Evolutionary conservation across 1,140 invertebrate genomes (phyloP).

Genomic region (Mylabris phalerata): DNA sequence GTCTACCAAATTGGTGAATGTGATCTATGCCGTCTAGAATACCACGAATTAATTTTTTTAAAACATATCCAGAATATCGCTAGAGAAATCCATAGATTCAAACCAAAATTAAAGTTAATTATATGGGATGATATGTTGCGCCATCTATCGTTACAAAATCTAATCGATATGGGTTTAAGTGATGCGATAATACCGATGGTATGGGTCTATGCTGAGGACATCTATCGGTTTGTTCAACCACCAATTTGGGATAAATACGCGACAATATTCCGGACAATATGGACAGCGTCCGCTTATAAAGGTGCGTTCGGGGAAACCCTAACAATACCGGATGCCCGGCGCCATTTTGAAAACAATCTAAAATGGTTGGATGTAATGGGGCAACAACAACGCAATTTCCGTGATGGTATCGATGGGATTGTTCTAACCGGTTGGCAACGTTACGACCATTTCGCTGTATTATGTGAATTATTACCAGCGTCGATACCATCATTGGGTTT

Average conservation of each 20-base stretch:
- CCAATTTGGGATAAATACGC: constrained; percentile 75
- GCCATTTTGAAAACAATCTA: constrained; percentile 65
- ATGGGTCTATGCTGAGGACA: constrained; percentile 68
- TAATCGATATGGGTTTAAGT: constrained; percentile 63
- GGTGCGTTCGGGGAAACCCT: constrained; percentile 77
- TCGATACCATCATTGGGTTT: constrained; percentile 66
- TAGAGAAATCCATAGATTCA: constrained; percentile 55
- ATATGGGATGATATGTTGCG: constrained; percentile 96
- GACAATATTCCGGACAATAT: constrained; percentile 76
- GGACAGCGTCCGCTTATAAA: constrained; percentile 90
- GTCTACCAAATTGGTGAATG: constrained; percentile 80
- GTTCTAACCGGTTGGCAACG: constrained; percentile 75
- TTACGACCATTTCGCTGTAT: constrained; percentile 87
- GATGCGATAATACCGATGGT: constrained; percentile 78
- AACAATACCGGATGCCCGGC: constrained; percentile 58
- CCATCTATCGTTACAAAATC: constrained; percentile 57
- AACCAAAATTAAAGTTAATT: constrained; percentile 56
- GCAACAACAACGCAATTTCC: constrained; percentile 47
- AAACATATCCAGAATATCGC: constrained; percentile 61
- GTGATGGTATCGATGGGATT: constrained; percentile 56
- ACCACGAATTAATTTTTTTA: constrained; percentile 57
- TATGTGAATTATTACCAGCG: constrained; percentile 86
- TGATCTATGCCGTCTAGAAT: constrained; percentile 52
- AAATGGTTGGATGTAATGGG: constrained; percentile 60
- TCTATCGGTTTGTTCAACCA: constrained; percentile 42